Base-by-base conservation (phyloP, 1,140 invertebrate species). In the Metaphire vulgaris region DNA sequence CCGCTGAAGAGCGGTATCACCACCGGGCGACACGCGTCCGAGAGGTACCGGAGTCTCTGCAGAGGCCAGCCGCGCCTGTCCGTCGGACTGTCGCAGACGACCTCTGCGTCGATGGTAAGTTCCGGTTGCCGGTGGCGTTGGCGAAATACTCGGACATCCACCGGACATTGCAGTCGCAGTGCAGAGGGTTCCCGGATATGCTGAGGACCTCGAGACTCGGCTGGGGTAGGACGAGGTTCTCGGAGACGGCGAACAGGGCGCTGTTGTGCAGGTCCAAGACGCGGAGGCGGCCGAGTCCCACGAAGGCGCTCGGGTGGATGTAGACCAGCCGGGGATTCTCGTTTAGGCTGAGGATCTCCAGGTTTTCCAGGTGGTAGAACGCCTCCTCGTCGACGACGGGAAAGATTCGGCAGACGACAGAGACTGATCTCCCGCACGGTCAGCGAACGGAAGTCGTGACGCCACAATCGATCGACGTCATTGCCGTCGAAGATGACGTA, bases 111-210 rank as follows among this genome's bases (percentile, higher is more conserved):
- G n/a, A n/a, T 34, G 31, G 32, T 16, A 31, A 28, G 0, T 75
- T 12, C 85, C 84, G 33, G n/a, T n/a, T n/a, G n/a, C n/a, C n/a
- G n/a, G n/a, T n/a, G n/a, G n/a, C n/a, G n/a, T n/a, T n/a, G n/a
- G n/a, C n/a, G 79, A 72, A 86, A 82, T 1, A n/a, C n/a, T n/a
- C n/a, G n/a, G n/a, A n/a, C n/a, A 88, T 82, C 87, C 87, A 88
- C 41, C 82, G 81, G 26, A 83, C 80, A 80, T 88, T 88, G 78
- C 87, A 88, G 78, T 88, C 87, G 80, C 87, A 88, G n/a, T 79
- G 80, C 1, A 88, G 79, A 16, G 86, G 86, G 76, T 88, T 88
- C 21, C 84, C 82, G 66, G 86, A 83, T 0, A 88, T 76, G 68
- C 84, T 83, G 16, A 88, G 82, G 66, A 84, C 80, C 26, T 79